Evolutionary conservation across 1,140 invertebrate genomes (phyloP).

Genomic region (Anastrepha obliqua): DNA sequence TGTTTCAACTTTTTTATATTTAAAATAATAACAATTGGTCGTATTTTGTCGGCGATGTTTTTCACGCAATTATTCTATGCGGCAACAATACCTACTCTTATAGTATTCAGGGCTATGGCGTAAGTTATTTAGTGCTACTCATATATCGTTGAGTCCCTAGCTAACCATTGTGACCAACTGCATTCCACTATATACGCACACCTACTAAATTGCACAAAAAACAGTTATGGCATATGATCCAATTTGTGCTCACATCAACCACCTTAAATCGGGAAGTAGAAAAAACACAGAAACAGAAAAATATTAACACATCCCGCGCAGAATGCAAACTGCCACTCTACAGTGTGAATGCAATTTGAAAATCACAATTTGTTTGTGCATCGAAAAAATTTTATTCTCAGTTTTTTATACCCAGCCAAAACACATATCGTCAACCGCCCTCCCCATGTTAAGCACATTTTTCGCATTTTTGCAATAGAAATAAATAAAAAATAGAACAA

Average conservation of each 20-base stretch:
- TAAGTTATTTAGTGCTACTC: no score
- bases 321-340: background rate
- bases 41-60: background rate
- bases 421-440: background rate
- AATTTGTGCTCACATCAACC: no score
- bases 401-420: background rate
- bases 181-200: no score
- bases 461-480: background rate
- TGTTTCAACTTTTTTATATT: background rate
- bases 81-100: background rate
- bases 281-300: background rate
- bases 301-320: background rate
- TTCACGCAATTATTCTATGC: background rate
- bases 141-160: no score
- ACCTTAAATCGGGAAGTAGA: no score
- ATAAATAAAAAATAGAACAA: background rate
- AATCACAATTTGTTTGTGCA: background rate
- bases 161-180: no score
- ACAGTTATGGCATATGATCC: no score
- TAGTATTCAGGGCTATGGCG: no score
- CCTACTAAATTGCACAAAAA: no score
- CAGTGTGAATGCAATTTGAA: constrained; percentile 10
- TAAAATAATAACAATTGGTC: background rate
- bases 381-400: background rate
- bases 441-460: background rate